Evolutionary conservation across 1,140 invertebrate genomes (phyloP), one percentile per base, ranked within the genome.

Genomic region (Drosophila nigromelanica): DNA sequence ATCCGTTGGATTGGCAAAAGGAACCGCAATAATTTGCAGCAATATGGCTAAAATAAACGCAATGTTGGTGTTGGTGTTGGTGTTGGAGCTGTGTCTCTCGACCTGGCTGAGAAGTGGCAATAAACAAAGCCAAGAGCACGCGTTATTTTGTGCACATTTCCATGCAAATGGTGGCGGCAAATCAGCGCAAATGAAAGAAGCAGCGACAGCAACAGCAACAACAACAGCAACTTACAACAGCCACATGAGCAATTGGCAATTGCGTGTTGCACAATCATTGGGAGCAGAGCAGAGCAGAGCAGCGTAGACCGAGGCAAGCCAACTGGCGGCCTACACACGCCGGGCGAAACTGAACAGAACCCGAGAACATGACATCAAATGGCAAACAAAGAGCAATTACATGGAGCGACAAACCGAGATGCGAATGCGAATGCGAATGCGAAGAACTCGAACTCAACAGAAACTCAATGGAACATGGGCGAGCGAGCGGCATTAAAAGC

Each of bases 331-430:
- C 78, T 78, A 86, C 81, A 82, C 81, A 82, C 27, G 33, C 58
- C 40, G 11, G 5, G n/a, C 14, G 3, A 35, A 35, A 6, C 40
- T 15, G 24, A 48, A 35, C 54, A 77, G 78, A 74, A 47, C 55
- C 42, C 30, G 63, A 78, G 83, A 86, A 86, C 81, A 86, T 86
- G 81, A 86, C 81, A 86, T 78, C 81, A 82, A 86, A 86, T 66
- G 83, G 81, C 83, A 86, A 86, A 86, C 81, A 86, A 86, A 89
- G 83, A 78, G 74, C 81, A 86, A 86, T 86, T 86, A 86, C 81
- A 85, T 76, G 67, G 45, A 76, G 61, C 76, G 59, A 66, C 66
- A 73, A 73, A 55, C 56, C 64, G 21, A 56, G 62, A 12, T 50
- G 48, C 47, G 24, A 48, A 18, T 48, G 47, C 51, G 51, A 67